phyloP scores from a whole-genome alignment of 2,888 invertebrate species.

The Caenorhabditis sp. region DNA sequence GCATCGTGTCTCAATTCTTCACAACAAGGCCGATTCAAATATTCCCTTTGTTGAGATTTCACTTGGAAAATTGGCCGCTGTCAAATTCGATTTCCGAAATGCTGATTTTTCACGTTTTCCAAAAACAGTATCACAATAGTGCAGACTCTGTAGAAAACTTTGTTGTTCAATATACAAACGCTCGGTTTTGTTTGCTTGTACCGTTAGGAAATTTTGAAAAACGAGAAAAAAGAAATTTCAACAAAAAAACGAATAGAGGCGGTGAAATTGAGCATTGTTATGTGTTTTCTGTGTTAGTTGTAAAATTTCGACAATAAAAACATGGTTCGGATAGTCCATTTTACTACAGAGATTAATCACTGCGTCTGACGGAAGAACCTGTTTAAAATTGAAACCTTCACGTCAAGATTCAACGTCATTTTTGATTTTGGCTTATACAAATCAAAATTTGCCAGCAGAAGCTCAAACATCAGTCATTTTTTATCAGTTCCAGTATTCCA shows the following conservation, averaged over 20 bases:
- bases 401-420: slow-evolving; percentile 27
- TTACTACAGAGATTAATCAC: slow-evolving; percentile 58
- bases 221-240: too few relatives aligned
- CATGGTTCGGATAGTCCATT: slow-evolving; percentile 27
- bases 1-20: slow-evolving; percentile 31
- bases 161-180: too few relatives aligned
- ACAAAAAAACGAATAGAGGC: not conserved
- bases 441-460: not conserved
- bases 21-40: slow-evolving; percentile 29
- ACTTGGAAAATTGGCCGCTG: slow-evolving; percentile 18
- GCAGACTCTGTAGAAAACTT: too few relatives aligned
- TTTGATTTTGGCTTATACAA: not conserved
- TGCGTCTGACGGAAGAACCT: slow-evolving; percentile 49
- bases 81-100: slow-evolving; percentile 1
- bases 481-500: too few relatives aligned
- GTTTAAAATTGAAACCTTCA: slow-evolving; percentile 43
- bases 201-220: not conserved
- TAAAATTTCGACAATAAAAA: slow-evolving; percentile 43
- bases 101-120: not conserved
- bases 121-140: too few relatives aligned
- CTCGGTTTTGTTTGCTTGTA: too few relatives aligned
- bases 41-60: slow-evolving; percentile 46
- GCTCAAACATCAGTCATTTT: too few relatives aligned
- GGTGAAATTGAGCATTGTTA: not conserved
- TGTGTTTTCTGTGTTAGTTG: not conserved